Percentiles rank a stretch among this genome's conserved stretches.
Conservation (phyloP, 1,140 invertebrate species). For the Brachionus sp. region DNA sequence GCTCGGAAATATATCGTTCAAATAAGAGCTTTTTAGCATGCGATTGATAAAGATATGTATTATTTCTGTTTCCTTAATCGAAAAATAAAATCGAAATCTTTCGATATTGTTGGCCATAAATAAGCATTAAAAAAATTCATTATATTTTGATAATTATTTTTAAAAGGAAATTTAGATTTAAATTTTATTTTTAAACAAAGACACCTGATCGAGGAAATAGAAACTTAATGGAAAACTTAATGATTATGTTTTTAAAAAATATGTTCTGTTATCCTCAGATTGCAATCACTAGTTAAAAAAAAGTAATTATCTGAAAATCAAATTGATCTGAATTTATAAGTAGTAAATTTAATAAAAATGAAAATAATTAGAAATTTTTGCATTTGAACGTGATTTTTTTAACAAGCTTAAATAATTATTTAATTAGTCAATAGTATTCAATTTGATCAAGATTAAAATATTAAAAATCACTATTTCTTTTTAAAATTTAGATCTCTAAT, state of each 20-base stretch:
- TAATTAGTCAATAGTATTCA: not conserved
- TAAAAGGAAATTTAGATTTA: not conserved
- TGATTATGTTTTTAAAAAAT: not conserved
- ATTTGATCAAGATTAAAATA: too few species aligned
- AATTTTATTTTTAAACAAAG: not conserved
- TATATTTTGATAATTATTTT: not conserved
- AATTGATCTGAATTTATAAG: not conserved
- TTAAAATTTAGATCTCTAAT: too few species aligned
- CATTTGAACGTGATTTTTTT: not conserved
- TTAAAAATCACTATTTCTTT: too few species aligned
- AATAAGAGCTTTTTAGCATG: not conserved
- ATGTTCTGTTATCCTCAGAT: not conserved
- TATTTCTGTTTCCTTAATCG: not conserved
- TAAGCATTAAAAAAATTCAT: not conserved
- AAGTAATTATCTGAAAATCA: not conserved
- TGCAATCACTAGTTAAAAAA: not conserved
- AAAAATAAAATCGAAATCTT: not conserved
- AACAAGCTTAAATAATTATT: not conserved
- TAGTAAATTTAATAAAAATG: not conserved
- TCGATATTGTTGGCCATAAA: not conserved
- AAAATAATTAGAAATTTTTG: not conserved
- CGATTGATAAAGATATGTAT: not conserved
- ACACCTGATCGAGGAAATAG: not conserved
- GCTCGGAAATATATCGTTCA: not conserved
- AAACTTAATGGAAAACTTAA: not conserved